phyloP scores from a whole-genome alignment of 2,888 invertebrate genomes.

The Lamellibrachia satsuma region DNA sequence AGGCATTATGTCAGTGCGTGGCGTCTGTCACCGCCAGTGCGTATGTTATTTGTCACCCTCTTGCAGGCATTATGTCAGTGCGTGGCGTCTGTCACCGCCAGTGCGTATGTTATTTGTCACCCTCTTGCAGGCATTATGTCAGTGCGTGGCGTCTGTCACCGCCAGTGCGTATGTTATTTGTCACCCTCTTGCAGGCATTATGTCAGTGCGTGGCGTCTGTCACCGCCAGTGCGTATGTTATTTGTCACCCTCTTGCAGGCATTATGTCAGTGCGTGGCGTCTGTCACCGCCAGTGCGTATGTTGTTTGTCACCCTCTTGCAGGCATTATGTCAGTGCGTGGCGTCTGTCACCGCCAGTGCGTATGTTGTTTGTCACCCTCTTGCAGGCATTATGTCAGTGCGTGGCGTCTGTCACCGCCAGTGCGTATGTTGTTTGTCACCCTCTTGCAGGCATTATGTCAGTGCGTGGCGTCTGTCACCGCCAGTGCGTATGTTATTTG shows the following conservation, averaged over 20 bases:
- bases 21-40: slow-evolving; percentile 45
- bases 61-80: slow-evolving; percentile 47
- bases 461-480: slow-evolving; percentile 44
- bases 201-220: slow-evolving; percentile 45
- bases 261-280: slow-evolving; percentile 44
- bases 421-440: slow-evolving; percentile 39
- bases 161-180: slow-evolving; percentile 43
- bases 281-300: slow-evolving; percentile 46
- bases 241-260: slow-evolving; percentile 38
- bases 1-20: slow-evolving; percentile 46
- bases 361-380: slow-evolving; percentile 32
- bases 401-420: slow-evolving; percentile 44
- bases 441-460: slow-evolving; percentile 44
- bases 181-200: slow-evolving; percentile 40
- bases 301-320: slow-evolving; percentile 24
- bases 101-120: slow-evolving; percentile 39
- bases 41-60: slow-evolving; percentile 32
- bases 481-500: slow-evolving; percentile 43
- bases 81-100: slow-evolving; percentile 44
- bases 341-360: slow-evolving; percentile 45
- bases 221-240: slow-evolving; percentile 44
- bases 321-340: slow-evolving; percentile 46
- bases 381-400: slow-evolving; percentile 47
- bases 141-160: slow-evolving; percentile 44
- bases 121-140: slow-evolving; percentile 44